Evolutionary conservation across 2,888 invertebrate species (phyloP).

Genomic region (Erannis defoliaria): DNA sequence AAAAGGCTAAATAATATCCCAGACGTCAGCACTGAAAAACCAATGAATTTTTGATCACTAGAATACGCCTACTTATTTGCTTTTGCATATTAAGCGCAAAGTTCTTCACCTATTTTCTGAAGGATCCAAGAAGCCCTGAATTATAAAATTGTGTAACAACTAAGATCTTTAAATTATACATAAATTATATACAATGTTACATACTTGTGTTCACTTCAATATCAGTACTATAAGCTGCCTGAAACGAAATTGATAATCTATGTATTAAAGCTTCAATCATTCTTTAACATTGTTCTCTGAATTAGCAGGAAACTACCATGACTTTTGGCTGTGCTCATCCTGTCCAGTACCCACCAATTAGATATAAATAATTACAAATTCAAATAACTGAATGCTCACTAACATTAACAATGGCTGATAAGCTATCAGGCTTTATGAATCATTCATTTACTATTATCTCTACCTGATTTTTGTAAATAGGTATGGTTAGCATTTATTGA

Average conservation of each 20-base stretch:
- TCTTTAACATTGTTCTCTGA: not conserved
- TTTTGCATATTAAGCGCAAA: not conserved
- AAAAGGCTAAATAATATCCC: not conserved
- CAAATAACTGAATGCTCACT: not conserved
- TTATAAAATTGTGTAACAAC: no score
- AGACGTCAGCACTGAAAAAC: not conserved
- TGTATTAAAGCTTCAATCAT: not conserved
- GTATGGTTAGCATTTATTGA: not conserved
- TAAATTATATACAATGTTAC: no score
- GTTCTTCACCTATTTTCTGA: not conserved
- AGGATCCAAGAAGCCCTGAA: not conserved
- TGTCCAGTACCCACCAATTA: not conserved
- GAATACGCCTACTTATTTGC: slow-evolving; percentile 10
- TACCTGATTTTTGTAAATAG: not conserved
- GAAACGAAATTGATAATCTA: no score
- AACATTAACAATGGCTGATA: slow-evolving; percentile 23
- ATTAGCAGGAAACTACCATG: not conserved
- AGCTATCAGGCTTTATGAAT: slow-evolving; percentile 34
- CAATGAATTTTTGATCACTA: not conserved
- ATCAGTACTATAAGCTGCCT: not conserved
- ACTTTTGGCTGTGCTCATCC: not conserved
- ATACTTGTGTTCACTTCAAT: no score
- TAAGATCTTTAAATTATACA: no score
- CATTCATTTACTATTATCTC: slow-evolving; percentile 17
- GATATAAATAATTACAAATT: no score